Evolutionary conservation across 2,888 invertebrate genomes (phyloP), one percentile per base, ranked within the genome.

Genomic region (Polymixis lichenea): DNA sequence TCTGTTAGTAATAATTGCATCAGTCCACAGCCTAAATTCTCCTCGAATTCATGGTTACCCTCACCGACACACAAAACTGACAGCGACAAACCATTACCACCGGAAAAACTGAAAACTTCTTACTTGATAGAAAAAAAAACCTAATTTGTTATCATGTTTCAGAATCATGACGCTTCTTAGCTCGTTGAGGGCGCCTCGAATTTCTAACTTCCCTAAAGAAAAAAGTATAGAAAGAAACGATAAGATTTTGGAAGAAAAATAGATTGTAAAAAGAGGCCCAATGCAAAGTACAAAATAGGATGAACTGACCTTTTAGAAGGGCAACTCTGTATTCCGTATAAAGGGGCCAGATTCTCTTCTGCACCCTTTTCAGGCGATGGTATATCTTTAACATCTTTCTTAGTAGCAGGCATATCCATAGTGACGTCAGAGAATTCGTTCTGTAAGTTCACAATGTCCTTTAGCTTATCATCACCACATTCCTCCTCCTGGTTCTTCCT

Each of bases 361-460:
- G 87, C 87, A 0, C 78, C 60, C 56, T 94, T 93, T 72, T 94
- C 94, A 0, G 96, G 96, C 0, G 96, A 95, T 0, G 91, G 90
- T 46, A 95, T 95, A 82, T 96, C 95, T 79, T 90, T 91, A 0
- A 90, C 87, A 7, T 83, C 85, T 77, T 93, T 95, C 1, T 82
- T 79, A 0, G 88, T 85, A 2, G 92, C 94, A 0, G 95, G 95
- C 2, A 93, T 83, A 62, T 93, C 94, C 84, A 95, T 61, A 1
- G 95, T 95, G 2, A 96, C 93, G 75, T 96, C 96, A 25, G 93
- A 93, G 82, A 93, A 96, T 75, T 96, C 94, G 8, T 88, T 89
- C 84, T 95, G 95, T 62, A 96, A 90, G 85, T 95, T 95, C 0
- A 90, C 89, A 38, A 96, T 95, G 71, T 96, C 93, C 78, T 94